These are phyloP conservation scores for Oryzias javanicus DNA, from an alignment of 2,113 vertebrate species.

Conservation along the genomic window DNA sequence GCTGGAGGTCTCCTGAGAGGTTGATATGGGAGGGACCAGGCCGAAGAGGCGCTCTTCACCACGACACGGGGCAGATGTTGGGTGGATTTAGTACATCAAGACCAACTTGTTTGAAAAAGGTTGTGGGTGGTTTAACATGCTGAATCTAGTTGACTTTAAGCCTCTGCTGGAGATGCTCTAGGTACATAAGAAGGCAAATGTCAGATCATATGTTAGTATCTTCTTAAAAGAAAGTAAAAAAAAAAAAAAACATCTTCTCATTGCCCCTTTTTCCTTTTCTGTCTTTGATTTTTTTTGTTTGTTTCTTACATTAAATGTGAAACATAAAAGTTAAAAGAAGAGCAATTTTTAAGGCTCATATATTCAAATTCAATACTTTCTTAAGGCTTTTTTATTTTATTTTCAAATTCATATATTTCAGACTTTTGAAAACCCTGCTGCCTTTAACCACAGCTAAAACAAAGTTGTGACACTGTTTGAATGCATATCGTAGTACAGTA, in stretches of 20 bases:
- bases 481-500: no score
- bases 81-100: conserved; percentile 46
- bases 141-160: conserved; percentile 5
- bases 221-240: neutral
- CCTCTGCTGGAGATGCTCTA: conserved; percentile 11
- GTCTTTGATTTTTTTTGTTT: neutral
- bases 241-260: neutral
- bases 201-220: conserved; percentile 5
- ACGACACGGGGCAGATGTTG: conserved; percentile 70
- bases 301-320: no score
- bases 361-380: no score
- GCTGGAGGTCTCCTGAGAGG: conserved; percentile 53
- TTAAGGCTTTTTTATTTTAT: no score
- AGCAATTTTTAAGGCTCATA: no score
- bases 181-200: conserved; percentile 8
- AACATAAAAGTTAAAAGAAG: no score
- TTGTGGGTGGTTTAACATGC: conserved; percentile 36
- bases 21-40: conserved; percentile 45
- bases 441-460: no score
- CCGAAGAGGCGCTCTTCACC: conserved; percentile 56
- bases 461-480: no score
- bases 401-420: no score
- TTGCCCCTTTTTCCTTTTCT: neutral
- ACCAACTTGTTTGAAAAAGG: conserved; percentile 43
- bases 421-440: no score